Base-by-base conservation (phyloP, 2,888 invertebrate genomes). In the Leptinotarsa juncta region DNA sequence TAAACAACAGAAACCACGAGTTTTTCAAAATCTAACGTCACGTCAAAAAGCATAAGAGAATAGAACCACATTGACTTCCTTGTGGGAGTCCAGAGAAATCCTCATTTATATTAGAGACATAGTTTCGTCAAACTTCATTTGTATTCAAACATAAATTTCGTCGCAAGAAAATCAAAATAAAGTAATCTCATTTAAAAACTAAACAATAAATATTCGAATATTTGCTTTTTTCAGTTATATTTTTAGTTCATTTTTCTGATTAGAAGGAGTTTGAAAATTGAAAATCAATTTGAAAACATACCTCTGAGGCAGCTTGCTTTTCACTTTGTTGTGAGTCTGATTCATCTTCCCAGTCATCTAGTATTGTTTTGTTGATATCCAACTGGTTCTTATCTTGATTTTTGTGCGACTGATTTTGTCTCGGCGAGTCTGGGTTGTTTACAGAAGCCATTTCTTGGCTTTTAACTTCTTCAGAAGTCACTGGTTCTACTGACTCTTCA, bases 301-400 rank as follows among this genome's bases (percentile, higher is more conserved):
- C 71, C 62, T 71, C 60, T 14, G 51, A 57, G 68, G 83, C 83
- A 15, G 79, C 82, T 51, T 80, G 78, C 67, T 84, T 82, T 62
- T 85, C 86, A 7, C 88, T 87, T 71, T 88, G 87, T 79, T 88
- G 88, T 3, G 88, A 88, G 81, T 88, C 88, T 0, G 88, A 88
- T 78, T 88, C 88, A 72, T 88, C 85, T 69, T 86, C 87, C 88
- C 88, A 88, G 78, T 88, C 88, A 55, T 88, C 87, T 32, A 88
- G 78, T 70, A 88, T 87, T 7, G 85, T 82, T 65, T 81, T 79
- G 68, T 83, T 81, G 48, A 82, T 77, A 32, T 78, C 72, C 57
- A 53, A n/a, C 65, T 49, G 50, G 18, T 4, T 66, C 4, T 72
- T 67, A 14, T 67, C 66, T 16, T 60, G 26, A 14, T 69, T n/a